These are phyloP conservation scores for Hippopotamus amphibius DNA, from an alignment of 2,113 vertebrate species.

Conservation along the genomic window DNA sequence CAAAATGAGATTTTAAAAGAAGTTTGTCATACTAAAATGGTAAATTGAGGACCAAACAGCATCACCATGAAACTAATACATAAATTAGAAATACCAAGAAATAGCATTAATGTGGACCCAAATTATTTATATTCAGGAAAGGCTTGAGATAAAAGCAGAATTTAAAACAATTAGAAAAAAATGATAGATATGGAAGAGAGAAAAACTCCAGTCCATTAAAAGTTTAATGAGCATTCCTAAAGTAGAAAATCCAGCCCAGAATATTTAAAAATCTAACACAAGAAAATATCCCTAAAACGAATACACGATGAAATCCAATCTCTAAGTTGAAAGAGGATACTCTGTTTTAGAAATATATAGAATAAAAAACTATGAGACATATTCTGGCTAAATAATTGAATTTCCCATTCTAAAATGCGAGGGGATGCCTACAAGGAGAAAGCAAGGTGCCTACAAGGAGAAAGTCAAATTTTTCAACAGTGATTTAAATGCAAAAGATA, in stretches of 20 bases:
- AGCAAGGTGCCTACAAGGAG: background rate
- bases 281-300: conserved; percentile 33
- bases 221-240: background rate
- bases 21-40: background rate
- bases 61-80: background rate
- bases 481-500: conserved; percentile 28
- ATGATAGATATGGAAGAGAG: background rate
- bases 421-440: background rate
- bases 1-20: background rate
- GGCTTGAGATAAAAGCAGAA: background rate
- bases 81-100: conserved; percentile 32
- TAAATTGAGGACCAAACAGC: background rate
- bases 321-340: background rate
- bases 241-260: background rate
- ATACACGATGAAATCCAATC: background rate
- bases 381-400: background rate
- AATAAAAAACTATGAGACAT: background rate
- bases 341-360: background rate
- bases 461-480: background rate
- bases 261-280: conserved; percentile 9
- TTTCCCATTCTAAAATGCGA: background rate
- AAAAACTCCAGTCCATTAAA: background rate
- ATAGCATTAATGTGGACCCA: background rate
- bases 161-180: conserved; percentile 8
- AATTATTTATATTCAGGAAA: conserved; percentile 20